These are phyloP conservation scores for Pardosa pseudoannulata DNA, from an alignment of 2,888 invertebrate genomes.

Conservation along the genomic window DNA sequence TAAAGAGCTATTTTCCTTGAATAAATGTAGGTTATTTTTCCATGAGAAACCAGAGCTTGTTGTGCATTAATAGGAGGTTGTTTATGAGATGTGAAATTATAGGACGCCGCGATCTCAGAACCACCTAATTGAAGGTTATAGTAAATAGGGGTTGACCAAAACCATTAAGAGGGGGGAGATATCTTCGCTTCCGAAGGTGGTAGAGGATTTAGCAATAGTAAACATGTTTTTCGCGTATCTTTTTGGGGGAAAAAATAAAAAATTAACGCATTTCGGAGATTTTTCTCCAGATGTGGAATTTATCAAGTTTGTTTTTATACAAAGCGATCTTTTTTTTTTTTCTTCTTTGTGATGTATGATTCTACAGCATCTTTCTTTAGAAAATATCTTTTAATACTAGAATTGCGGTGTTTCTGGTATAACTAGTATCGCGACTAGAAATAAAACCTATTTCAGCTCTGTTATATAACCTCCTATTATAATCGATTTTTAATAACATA, in stretches of 20 bases:
- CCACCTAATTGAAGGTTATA: slow-evolving; percentile 42
- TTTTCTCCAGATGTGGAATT: background rate
- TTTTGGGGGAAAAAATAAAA: background rate
- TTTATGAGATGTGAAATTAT: slow-evolving; percentile 54
- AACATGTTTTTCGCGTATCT: slow-evolving; percentile 51
- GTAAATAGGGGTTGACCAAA: slow-evolving; percentile 62
- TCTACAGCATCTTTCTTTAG: no score
- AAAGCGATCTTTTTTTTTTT: no score
- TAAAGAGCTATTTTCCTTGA: background rate
- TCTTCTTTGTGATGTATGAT: no score
- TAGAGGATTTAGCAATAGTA: slow-evolving; percentile 26
- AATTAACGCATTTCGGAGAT: background rate
- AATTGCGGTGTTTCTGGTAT: no score
- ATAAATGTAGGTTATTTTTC: slow-evolving; percentile 9
- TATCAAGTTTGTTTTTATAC: no score
- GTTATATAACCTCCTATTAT: no score
- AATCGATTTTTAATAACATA: no score
- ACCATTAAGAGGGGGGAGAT: slow-evolving; percentile 31
- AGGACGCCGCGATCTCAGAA: slow-evolving; percentile 22
- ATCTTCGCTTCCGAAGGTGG: slow-evolving; percentile 48
- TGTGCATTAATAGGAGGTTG: slow-evolving; percentile 23
- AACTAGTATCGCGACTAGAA: no score
- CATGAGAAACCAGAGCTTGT: slow-evolving; percentile 5
- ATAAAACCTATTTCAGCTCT: no score
- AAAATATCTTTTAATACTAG: no score